Evolutionary conservation across 2,888 invertebrate genomes (phyloP), one percentile per base, ranked within the genome.

Genomic region (Dasypogon diadema): DNA sequence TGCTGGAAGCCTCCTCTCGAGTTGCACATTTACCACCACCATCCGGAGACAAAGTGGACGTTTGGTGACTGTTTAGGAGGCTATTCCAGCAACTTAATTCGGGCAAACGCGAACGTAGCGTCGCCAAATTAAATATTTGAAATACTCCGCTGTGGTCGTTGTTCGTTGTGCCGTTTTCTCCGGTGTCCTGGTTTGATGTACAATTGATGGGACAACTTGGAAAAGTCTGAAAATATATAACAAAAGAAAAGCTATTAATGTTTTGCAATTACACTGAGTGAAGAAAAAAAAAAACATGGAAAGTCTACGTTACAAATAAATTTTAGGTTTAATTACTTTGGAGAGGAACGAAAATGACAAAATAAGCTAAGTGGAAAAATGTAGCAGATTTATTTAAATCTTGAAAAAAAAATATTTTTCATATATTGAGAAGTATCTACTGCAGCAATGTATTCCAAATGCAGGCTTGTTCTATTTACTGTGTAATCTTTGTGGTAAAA

Each of bases 101-200:
- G 85, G 89, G 90, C 82, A 92, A 87, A 83, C 91, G 89, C 84
- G 91, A 90, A 88, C 92, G 92, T 84, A 90, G 89, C 58, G 75
- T 30, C 34, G 70, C 24, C 58, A 75, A 75, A 26, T 68, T 75
- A 21, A 75, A 70, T 22, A 55, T 46, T 46, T 58, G 83, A 82
- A 74, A 82, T 78, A 70, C 80, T 73, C 60, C 30, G 37, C 22
- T 46, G 77, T 79, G 77, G 79, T 56, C 78, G 79, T 70, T 78
- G 79, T 70, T 80, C 68, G 77, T 75, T 77, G 54, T 65, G 26
- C 21, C 34, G 37, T 58, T 58, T 26, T 58, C 60, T 48, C 46
- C 21, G 2, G 42, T 51, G 26, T 76, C 76, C 56, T 78, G 77
- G n/a, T 85, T 84, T 80, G 83, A 83, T 63, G 84, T 83, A 80